phyloP scores from a whole-genome alignment of 2,888 invertebrate species.

The Timema podura region DNA sequence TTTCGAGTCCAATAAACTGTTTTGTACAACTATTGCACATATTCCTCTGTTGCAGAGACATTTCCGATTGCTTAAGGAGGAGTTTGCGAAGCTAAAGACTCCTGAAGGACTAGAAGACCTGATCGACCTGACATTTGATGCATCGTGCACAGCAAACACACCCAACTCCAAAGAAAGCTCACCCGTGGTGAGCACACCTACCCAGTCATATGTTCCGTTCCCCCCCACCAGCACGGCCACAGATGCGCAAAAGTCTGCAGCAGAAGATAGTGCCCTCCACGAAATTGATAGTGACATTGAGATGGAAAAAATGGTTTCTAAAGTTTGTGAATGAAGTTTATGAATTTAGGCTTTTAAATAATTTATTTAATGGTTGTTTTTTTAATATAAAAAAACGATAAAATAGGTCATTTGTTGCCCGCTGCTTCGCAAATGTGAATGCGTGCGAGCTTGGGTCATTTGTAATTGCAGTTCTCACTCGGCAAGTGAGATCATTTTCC shows the following conservation, averaged over 20 bases:
- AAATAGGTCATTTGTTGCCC: no score
- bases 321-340: slow-evolving; percentile 53
- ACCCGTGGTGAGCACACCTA: slow-evolving; percentile 19
- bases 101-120: slow-evolving; percentile 72
- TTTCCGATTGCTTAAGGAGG: slow-evolving; percentile 79
- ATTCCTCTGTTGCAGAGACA: slow-evolving; percentile 61
- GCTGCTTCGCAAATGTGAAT: no score
- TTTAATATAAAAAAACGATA: no score
- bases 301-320: slow-evolving; percentile 73
- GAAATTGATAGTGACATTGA: slow-evolving; percentile 64
- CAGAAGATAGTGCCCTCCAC: slow-evolving; percentile 32
- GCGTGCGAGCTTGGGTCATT: no score
- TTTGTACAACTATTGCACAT: no score
- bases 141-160: slow-evolving; percentile 36
- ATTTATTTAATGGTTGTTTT: no score
- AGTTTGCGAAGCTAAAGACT: slow-evolving; percentile 75
- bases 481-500: no score
- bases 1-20: no score
- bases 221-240: slow-evolving; percentile 33
- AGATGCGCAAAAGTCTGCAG: slow-evolving; percentile 35
- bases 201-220: slow-evolving; percentile 33
- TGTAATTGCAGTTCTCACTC: no score
- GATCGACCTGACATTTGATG: slow-evolving; percentile 39
- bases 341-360: no score
- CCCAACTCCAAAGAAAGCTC: slow-evolving; percentile 24